Evolutionary conservation across 2,797 vertebrate genomes (phyloP), one percentile per base, ranked within the genome.

Genomic region (Coccyzus lansbergi): DNA sequence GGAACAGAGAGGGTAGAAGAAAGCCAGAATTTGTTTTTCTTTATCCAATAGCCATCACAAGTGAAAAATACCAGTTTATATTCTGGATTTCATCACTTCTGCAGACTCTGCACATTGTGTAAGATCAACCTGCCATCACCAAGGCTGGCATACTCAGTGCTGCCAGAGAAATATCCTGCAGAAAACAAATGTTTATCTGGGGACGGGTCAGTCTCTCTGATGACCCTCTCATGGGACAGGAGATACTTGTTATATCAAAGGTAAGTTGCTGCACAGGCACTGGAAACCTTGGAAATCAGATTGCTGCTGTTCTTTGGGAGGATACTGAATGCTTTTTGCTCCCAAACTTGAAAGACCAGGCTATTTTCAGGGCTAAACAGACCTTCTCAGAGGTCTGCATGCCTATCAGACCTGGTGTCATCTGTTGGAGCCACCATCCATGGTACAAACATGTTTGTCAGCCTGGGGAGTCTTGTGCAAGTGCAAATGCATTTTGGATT

Each of bases 11-110:
- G 55, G 11, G 48, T 38, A 91, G 82, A 94, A 93, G 53, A 71
- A 87, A 94, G 69, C 59, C 89, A 93, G 92, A 91, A 89, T 68
- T 48, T 68, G n/a, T 55, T 87, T 92, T 83, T 33, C 71, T 91
- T 85, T 33, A 72, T 52, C 38, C 0, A 0, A 89, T 34, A 86
- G 40, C 38, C 56, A 83, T 84, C 82, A 79, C 58, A 86, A 91
- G 16, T 78, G 82, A 92, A 92, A 92, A 71, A 91, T 40, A 38
- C 38, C 79, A 55, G 44, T 25, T 86, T 86, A 46, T 51, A 31
- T 31, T 78, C 82, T 86, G 76, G 51, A 69, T 95, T 91, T 92
- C 67, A 68, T 67, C 72, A 83, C 40, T 67, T 65, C 19, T 90
- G 36, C 48, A 42, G 48, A 28, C 56, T 31, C 36, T 19, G 24